Percentiles rank a stretch among this genome's conserved stretches.
These are phyloP conservation scores for Linyphia triangularis DNA, from an alignment of 2,888 invertebrate species.

Conservation along the genomic window DNA sequence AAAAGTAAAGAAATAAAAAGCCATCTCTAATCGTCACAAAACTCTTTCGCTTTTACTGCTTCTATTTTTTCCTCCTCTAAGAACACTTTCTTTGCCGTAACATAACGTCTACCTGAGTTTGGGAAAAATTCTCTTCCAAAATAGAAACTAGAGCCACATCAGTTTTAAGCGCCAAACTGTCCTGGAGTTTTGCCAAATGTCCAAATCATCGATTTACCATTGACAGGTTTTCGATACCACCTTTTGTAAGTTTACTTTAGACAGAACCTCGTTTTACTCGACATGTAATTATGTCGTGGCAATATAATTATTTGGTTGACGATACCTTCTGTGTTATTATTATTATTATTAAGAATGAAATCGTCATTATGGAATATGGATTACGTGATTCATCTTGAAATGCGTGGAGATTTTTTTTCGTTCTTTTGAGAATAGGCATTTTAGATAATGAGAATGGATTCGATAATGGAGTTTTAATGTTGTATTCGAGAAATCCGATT, in stretches of 20 bases:
- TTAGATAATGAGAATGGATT: neutral
- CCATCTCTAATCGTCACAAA: conserved; percentile 13
- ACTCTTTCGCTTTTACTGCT: neutral
- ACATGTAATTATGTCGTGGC: conserved; percentile 20
- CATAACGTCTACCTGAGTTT: conserved; percentile 23
- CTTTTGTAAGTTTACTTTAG: conserved; percentile 22
- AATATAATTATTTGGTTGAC: conserved; percentile 11
- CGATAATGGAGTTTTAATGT: neutral
- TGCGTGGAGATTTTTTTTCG: neutral
- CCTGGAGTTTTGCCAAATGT: conserved; percentile 52
- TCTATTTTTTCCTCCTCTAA: neutral
- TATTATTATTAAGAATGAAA: neutral
- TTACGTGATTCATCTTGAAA: neutral
- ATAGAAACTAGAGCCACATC: conserved; percentile 28
- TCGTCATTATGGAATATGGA: neutral
- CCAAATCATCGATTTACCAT: conserved; percentile 58
- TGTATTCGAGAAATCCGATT: too few species aligned
- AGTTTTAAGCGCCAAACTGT: neutral
- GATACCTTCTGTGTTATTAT: neutral
- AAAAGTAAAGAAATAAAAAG: conserved; percentile 10
- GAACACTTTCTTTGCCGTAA: conserved; percentile 5
- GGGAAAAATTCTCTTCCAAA: conserved; percentile 25
- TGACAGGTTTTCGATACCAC: conserved; percentile 67
- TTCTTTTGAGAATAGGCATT: neutral
- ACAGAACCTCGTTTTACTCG: conserved; percentile 12